Evolutionary conservation across 1,140 invertebrate genomes (phyloP).

Genomic region (Babylonia areolata): DNA sequence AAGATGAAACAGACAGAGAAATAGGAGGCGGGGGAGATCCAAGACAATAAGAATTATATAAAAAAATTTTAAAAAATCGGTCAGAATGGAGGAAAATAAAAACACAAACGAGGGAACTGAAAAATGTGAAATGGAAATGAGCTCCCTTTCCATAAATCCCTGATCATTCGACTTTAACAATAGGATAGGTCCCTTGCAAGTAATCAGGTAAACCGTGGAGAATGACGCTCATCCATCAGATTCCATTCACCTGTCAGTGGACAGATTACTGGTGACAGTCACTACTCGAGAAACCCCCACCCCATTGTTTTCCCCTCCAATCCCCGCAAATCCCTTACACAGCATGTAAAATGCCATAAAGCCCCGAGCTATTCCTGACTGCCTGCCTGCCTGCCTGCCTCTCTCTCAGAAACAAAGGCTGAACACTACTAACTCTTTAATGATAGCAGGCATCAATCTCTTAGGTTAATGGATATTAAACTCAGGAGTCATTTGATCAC

Average conservation of each 20-base stretch:
- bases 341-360: background rate
- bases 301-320: background rate
- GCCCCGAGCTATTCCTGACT: background rate
- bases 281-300: background rate
- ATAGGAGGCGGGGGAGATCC: slow-evolving; percentile 1
- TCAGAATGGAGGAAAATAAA: background rate
- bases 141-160: background rate
- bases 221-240: background rate
- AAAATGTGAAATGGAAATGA: background rate
- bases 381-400: background rate
- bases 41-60: too few species aligned
- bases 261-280: background rate
- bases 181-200: background rate
- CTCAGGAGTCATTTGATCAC: background rate
- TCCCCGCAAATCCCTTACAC: background rate
- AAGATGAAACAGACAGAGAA: slow-evolving; percentile 2
- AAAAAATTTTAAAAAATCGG: too few species aligned
- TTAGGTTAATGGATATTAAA: background rate
- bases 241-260: background rate
- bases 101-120: background rate
- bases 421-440: background rate
- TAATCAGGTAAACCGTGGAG: background rate
- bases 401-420: background rate
- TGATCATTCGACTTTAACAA: background rate
- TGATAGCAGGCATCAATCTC: background rate